Evolutionary conservation across 2,888 invertebrate genomes (phyloP).

Genomic region (Apotomis turbidana): DNA sequence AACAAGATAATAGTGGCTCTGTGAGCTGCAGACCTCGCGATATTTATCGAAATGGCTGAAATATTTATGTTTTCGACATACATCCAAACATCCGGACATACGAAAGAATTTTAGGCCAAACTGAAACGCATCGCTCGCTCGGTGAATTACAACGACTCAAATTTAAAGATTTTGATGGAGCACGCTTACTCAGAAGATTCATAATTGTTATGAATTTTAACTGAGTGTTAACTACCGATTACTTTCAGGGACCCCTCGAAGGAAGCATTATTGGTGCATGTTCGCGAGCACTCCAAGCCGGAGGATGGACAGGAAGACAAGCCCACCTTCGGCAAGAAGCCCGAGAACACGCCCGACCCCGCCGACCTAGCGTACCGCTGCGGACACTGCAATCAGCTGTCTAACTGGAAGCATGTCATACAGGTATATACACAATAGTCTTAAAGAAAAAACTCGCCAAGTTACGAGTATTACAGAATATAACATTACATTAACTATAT

Average conservation of each 20-base stretch:
- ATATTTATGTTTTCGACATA: too few relatives aligned
- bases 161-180: too few relatives aligned
- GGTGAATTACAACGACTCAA: too few relatives aligned
- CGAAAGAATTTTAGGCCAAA: too few relatives aligned
- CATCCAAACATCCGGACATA: too few relatives aligned
- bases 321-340: constrained; percentile 58
- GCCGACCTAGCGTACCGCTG: constrained; percentile 85
- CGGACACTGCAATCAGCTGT: constrained; percentile 92
- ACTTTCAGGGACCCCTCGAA: constrained; percentile 75
- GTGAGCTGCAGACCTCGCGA: not conserved
- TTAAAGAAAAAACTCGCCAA: not conserved
- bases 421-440: constrained; percentile 85
- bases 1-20: too few relatives aligned
- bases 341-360: constrained; percentile 70
- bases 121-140: too few relatives aligned
- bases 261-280: constrained; percentile 77
- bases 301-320: constrained; percentile 28
- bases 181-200: too few relatives aligned
- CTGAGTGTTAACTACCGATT: constrained; percentile 12
- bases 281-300: constrained; percentile 71
- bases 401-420: constrained; percentile 94
- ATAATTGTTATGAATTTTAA: too few relatives aligned
- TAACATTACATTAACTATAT: too few relatives aligned
- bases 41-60: not conserved
- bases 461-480: too few relatives aligned